These are phyloP conservation scores for Apodemia zela DNA, from an alignment of 2,888 invertebrate genomes.

Conservation along the genomic window DNA sequence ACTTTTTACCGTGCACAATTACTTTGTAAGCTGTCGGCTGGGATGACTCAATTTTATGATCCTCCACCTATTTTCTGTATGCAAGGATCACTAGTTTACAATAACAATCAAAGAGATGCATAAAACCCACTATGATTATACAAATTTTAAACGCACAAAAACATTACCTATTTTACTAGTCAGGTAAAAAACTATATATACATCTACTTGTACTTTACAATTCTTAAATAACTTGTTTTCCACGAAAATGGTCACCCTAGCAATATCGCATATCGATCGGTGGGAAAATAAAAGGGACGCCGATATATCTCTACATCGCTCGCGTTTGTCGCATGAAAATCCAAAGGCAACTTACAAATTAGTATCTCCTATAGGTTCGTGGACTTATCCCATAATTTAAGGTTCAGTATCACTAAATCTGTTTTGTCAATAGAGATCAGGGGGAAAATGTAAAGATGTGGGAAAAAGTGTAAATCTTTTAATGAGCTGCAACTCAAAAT, in stretches of 20 bases:
- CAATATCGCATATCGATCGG: slow-evolving; percentile 62
- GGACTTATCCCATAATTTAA: slow-evolving; percentile 33
- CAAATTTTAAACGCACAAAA: not conserved
- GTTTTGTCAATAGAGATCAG: not conserved
- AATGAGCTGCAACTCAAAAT: not conserved
- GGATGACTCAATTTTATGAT: no score
- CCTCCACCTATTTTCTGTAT: no score
- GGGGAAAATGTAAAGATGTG: not conserved
- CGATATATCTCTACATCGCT: slow-evolving; percentile 52
- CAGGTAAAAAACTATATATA: not conserved
- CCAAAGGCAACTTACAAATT: slow-evolving; percentile 61
- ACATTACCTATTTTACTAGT: not conserved
- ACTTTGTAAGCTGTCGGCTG: no score
- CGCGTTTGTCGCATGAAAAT: slow-evolving; percentile 71
- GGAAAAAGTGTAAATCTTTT: not conserved
- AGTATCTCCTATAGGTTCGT: slow-evolving; percentile 39
- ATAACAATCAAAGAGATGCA: not conserved
- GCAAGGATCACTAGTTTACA: no score
- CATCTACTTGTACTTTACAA: not conserved
- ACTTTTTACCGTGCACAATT: no score
- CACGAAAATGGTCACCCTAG: slow-evolving; percentile 58
- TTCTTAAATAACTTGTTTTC: slow-evolving; percentile 15
- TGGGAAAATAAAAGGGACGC: slow-evolving; percentile 53
- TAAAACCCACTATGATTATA: not conserved
- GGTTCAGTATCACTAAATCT: not conserved